A percentile compares a stretch with the other conserved stretches of the same genome.
Evolutionary conservation across 1,140 invertebrate genomes (phyloP).

Genomic region (Drosophila quadrilineata): DNA sequence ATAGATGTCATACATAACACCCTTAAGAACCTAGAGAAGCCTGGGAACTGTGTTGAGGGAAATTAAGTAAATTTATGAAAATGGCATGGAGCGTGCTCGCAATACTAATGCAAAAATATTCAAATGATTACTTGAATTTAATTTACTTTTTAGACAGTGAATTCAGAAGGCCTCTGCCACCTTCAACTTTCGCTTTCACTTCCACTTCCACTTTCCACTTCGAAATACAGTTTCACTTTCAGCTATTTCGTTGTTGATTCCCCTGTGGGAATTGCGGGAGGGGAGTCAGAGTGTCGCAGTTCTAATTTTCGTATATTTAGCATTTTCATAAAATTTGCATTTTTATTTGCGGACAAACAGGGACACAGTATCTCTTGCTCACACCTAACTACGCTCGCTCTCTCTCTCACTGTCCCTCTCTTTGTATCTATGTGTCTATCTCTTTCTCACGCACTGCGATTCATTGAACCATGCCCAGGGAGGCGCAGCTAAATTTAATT

Average conservation of each 20-base stretch:
- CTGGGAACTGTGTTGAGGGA: too few relatives aligned
- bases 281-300: neutral
- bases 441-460: too few relatives aligned
- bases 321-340: constrained; percentile 68
- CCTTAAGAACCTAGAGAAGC: too few relatives aligned
- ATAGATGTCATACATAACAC: too few relatives aligned
- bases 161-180: neutral
- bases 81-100: neutral
- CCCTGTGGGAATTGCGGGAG: neutral
- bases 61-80: constrained; percentile 10
- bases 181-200: neutral
- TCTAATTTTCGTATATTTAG: constrained; percentile 39
- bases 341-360: constrained; percentile 55
- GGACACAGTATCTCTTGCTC: too few relatives aligned
- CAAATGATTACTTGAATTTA: constrained; percentile 22
- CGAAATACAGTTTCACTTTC: neutral
- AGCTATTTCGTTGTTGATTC: neutral
- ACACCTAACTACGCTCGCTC: too few relatives aligned
- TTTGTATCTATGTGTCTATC: too few relatives aligned
- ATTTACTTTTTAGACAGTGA: constrained; percentile 22
- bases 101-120: constrained; percentile 6
- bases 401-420: too few relatives aligned
- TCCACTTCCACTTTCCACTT: neutral
- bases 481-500: constrained; percentile 64
- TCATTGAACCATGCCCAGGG: constrained; percentile 39